These are phyloP conservation scores for Hydriomena furcata DNA, from an alignment of 2,888 invertebrate species.

Conservation along the genomic window DNA sequence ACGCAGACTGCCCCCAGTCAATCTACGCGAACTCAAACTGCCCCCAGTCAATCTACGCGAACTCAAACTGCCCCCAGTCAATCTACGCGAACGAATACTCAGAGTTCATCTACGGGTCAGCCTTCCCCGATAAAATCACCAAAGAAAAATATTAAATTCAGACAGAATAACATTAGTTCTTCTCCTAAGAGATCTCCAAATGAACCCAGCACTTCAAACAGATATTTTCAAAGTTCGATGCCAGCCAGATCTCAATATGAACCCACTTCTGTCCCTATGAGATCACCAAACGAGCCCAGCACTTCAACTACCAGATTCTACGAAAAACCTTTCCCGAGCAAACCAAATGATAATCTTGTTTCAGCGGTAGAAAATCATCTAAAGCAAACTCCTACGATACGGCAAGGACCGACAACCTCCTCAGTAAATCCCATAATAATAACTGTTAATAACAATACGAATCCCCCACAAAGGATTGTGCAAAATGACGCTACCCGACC, in stretches of 20 bases:
- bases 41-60: neutral
- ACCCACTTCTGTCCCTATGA: neutral
- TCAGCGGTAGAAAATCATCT: neutral
- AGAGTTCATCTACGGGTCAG: neutral
- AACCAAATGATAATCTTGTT: neutral
- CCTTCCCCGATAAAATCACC: conserved; percentile 10
- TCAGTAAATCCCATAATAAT: conserved; percentile 10
- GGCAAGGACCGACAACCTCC: conserved; percentile 3
- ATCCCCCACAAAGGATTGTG: neutral
- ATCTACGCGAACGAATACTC: neutral
- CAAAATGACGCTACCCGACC: neutral
- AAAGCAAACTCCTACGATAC: neutral
- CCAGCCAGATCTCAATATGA: neutral
- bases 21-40: neutral
- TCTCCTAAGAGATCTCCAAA: conserved; percentile 5
- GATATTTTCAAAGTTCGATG: neutral
- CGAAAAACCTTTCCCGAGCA: neutral
- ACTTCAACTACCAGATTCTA: neutral
- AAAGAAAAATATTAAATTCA: neutral
- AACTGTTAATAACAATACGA: conserved; percentile 13
- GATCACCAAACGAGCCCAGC: neutral
- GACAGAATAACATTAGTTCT: neutral
- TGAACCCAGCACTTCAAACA: neutral
- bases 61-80: neutral
- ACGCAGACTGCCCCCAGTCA: conserved; percentile 1